Conservation (phyloP, 2,888 invertebrate species). For the Diplazon laetatorius region DNA sequence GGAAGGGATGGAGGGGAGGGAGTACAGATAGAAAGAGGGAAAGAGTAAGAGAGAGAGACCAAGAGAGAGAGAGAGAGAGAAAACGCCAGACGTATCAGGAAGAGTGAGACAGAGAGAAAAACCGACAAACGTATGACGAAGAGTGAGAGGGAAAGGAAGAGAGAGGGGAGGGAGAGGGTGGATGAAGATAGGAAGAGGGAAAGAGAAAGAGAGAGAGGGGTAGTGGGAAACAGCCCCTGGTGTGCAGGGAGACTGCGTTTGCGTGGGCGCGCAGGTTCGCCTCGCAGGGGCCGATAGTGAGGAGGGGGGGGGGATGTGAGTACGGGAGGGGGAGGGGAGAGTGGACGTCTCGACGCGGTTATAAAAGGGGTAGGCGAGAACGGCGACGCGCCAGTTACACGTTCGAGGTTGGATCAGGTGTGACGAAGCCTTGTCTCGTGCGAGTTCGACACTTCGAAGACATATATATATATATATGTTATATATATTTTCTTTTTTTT, state of each 20-base stretch:
- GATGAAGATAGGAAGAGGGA: background rate
- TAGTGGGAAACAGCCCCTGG: constrained; percentile 11
- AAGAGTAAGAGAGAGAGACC: background rate
- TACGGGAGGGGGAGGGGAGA: background rate
- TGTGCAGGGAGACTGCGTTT: constrained; percentile 71
- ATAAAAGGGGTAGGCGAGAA: constrained; percentile 79
- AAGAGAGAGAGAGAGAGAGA: background rate
- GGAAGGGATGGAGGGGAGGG: background rate
- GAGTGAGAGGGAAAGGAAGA: no score
- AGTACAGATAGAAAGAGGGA: no score
- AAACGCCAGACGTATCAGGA: background rate
- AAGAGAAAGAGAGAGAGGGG: background rate
- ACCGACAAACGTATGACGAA: no score
- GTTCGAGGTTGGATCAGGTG: constrained; percentile 68
- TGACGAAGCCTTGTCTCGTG: constrained; percentile 41
- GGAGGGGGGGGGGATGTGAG: background rate
- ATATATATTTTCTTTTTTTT: no score
- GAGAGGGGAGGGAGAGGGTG: background rate
- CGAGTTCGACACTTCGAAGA: constrained; percentile 44
- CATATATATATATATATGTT: no score
- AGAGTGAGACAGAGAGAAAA: no score
- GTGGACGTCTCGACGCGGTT: constrained; percentile 67
- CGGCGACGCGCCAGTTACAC: constrained; percentile 78
- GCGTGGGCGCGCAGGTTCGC: constrained; percentile 75
- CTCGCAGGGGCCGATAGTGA: constrained; percentile 12